Percentiles rank a stretch among this genome's conserved stretches.
Conservation (phyloP, 2,797 vertebrate genomes). For the Serranus cabrilla region DNA sequence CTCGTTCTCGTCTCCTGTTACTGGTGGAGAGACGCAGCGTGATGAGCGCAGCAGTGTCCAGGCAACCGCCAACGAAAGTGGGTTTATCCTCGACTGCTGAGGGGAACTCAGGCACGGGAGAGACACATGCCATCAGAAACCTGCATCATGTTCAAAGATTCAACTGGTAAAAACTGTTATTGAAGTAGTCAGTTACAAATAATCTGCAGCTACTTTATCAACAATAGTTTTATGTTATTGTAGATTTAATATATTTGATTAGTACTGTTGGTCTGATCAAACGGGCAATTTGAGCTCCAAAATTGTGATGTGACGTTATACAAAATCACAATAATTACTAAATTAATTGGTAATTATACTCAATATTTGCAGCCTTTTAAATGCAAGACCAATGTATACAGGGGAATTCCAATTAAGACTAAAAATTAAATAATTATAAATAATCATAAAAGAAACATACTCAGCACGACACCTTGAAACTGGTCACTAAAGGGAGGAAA, state of each 20-base stretch:
- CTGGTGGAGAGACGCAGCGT: neutral
- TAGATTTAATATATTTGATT: neutral
- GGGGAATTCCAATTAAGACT: no score
- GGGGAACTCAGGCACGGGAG: neutral
- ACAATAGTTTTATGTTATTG: neutral
- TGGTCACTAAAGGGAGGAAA: neutral
- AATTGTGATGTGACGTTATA: no score
- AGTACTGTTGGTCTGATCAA: neutral
- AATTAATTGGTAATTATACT: neutral
- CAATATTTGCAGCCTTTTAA: neutral
- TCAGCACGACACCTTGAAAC: neutral
- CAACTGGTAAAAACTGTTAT: neutral
- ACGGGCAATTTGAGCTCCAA: no score
- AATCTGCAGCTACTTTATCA: no score
- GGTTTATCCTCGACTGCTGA: neutral
- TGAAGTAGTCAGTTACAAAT: neutral
- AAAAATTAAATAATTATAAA: neutral
- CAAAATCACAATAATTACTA: neutral
- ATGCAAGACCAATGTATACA: neutral
- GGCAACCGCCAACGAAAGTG: neutral
- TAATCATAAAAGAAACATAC: neutral
- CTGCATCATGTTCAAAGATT: neutral
- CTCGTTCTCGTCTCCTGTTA: neutral
- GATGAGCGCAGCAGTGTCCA: constrained; percentile 1
- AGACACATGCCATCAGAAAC: neutral